Evolutionary conservation across 2,888 invertebrate genomes (phyloP).

Genomic region (Augochlorella aurata): DNA sequence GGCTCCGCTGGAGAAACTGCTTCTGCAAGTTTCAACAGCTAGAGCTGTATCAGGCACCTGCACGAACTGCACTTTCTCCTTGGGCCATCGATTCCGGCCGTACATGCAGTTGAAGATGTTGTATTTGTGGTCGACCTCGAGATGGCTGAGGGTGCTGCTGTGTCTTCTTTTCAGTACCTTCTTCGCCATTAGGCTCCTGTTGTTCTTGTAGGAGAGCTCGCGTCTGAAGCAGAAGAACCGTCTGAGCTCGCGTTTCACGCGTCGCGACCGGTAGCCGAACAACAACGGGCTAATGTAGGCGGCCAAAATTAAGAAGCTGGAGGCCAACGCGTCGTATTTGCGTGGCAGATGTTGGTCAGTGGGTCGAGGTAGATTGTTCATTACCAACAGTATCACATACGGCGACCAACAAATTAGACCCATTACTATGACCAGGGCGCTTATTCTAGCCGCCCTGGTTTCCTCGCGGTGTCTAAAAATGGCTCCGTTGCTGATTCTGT

Average conservation of each 20-base stretch:
- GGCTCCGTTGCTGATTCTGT: constrained; percentile 92
- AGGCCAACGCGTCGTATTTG: constrained; percentile 76
- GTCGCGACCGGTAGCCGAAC: constrained; percentile 89
- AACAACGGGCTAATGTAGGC: constrained; percentile 88
- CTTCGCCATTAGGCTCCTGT: constrained; percentile 82
- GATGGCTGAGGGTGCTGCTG: constrained; percentile 72
- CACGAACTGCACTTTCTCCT: constrained; percentile 83
- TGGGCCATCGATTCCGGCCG: constrained; percentile 77
- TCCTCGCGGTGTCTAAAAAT: constrained; percentile 93
- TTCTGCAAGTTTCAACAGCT: constrained; percentile 84
- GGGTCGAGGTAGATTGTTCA: constrained; percentile 81
- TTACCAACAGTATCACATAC: constrained; percentile 81
- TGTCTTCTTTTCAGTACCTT: constrained; percentile 78
- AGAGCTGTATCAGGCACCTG: constrained; percentile 84
- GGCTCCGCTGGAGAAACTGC: constrained; percentile 86
- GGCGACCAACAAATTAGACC: constrained; percentile 85
- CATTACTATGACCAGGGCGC: constrained; percentile 89
- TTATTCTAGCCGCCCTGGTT: constrained; percentile 93
- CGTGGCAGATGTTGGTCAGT: constrained; percentile 68
- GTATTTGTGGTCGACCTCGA: constrained; percentile 75
- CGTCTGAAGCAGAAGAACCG: constrained; percentile 82
- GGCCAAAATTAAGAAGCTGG: constrained; percentile 84
- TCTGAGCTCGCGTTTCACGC: constrained; percentile 85
- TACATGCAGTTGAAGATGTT: constrained; percentile 80
- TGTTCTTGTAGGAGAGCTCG: constrained; percentile 79